Evolutionary conservation across 2,113 vertebrate species (phyloP).

Genomic region (Xenotilapia caudafasciata): DNA sequence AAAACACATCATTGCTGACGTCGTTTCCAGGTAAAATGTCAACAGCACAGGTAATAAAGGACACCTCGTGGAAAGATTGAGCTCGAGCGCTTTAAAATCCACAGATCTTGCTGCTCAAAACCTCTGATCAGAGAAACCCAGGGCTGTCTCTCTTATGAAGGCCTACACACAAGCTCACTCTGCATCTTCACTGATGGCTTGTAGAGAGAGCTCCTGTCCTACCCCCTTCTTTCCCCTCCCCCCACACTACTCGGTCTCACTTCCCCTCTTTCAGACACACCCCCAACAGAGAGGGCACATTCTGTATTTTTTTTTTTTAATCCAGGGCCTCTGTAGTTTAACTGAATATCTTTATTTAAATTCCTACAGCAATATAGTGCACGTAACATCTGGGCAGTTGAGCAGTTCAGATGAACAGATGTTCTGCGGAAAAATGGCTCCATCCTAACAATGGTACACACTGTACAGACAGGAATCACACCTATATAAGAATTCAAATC

Average conservation of each 20-base stretch:
- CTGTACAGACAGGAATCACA: neutral
- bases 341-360: neutral
- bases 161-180: constrained; percentile 19
- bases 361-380: neutral
- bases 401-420: neutral
- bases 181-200: constrained; percentile 38
- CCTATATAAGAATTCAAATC: neutral
- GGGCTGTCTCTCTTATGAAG: constrained; percentile 8
- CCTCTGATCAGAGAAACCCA: neutral
- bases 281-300: constrained; percentile 43
- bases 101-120: neutral
- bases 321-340: neutral
- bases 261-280: constrained; percentile 63
- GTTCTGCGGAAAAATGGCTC: neutral
- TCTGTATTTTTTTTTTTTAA: neutral
- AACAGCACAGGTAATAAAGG: neutral
- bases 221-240: constrained; percentile 44
- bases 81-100: neutral
- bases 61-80: neutral
- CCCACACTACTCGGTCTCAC: constrained; percentile 51
- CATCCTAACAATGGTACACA: neutral
- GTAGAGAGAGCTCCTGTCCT: constrained; percentile 50
- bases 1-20: neutral
- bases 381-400: neutral
- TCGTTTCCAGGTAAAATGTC: neutral